Evolutionary conservation across 2,888 invertebrate genomes (phyloP).

Genomic region (Yponomeuta plumbellus): DNA sequence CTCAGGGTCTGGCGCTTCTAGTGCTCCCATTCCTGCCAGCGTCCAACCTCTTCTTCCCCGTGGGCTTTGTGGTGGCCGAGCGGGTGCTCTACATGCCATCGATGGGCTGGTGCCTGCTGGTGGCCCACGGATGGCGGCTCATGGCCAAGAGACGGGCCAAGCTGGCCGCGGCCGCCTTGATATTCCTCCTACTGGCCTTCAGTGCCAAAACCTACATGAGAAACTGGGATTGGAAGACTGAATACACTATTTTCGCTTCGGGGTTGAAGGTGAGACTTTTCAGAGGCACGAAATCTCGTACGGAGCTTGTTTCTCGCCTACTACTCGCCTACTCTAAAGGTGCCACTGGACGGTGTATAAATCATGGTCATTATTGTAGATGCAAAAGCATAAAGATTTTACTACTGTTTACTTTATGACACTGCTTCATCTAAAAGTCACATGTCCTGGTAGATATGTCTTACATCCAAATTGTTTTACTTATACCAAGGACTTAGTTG

Average conservation of each 20-base stretch:
- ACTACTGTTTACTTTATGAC: too few relatives aligned
- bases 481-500: too few relatives aligned
- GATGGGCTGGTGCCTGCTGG: slow-evolving; percentile 96
- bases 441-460: too few relatives aligned
- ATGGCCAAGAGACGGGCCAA: slow-evolving; percentile 80
- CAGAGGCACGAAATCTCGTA: neutral
- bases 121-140: slow-evolving; percentile 90
- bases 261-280: slow-evolving; percentile 78
- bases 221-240: slow-evolving; percentile 95
- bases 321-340: too few relatives aligned
- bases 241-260: slow-evolving; percentile 95
- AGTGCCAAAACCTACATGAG: slow-evolving; percentile 90
- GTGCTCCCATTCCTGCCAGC: slow-evolving; percentile 96
- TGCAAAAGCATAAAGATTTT: too few relatives aligned
- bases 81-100: slow-evolving; percentile 97
- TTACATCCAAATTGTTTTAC: too few relatives aligned
- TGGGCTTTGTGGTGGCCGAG: slow-evolving; percentile 98
- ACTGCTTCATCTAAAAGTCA: too few relatives aligned
- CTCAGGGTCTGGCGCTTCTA: slow-evolving; percentile 89
- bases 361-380: too few relatives aligned
- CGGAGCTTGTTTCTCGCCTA: neutral
- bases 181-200: slow-evolving; percentile 85
- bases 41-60: slow-evolving; percentile 97
- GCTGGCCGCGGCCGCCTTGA: slow-evolving; percentile 79
- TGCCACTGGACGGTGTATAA: too few relatives aligned